Evolutionary conservation across 2,113 vertebrate species (phyloP), one percentile per base, ranked within the genome.

Genomic region (Brachyhypopomus occidentalis): DNA sequence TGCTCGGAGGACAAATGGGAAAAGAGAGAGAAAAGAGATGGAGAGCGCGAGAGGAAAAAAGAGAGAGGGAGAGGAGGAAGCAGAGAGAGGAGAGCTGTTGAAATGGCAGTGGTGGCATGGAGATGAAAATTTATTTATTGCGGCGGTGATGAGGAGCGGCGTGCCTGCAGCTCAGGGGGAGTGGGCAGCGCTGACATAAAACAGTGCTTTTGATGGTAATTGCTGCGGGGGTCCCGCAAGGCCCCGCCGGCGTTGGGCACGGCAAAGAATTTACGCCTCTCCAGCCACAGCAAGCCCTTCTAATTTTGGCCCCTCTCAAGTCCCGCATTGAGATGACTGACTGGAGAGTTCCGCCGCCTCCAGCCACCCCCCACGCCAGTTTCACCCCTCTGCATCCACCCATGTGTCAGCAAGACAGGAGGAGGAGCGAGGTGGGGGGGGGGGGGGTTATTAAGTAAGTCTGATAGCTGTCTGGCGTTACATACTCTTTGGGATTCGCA

Each of bases 91-190:
- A 36, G 82, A 30, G 56, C 74, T 83, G 41, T 69, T 86, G 70
- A 80, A 86, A 79, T 77, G 82, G 73, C 72, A 72, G 30, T n/a
- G 69, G 78, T 87, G 78, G 79, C 60, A 58, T 71, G 79, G 85
- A 85, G 89, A 92, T 92, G 90, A 90, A 93, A 93, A 92, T 92
- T 93, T 93, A 94, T 94, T 94, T 93, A 92, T 93, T 93, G 88
- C 89, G 12, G 87, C 66, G 23, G 88, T 92, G 92, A 94, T 93
- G 93, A 93, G 90, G 76, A 91, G 89, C 87, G 86, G 89, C 90
- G 74, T 90, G 92, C 90, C 87, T 87, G 88, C 85, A 75, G 88
- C 88, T 91, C 89, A 88, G 84, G 85, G 83, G 90, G 89, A 87
- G 87, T 69, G 88, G 84, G 85, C 89, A 87, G 88, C 88, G 38